These are phyloP conservation scores for Lithodes maja DNA, from an alignment of 2,888 invertebrate genomes.

Conservation along the genomic window DNA sequence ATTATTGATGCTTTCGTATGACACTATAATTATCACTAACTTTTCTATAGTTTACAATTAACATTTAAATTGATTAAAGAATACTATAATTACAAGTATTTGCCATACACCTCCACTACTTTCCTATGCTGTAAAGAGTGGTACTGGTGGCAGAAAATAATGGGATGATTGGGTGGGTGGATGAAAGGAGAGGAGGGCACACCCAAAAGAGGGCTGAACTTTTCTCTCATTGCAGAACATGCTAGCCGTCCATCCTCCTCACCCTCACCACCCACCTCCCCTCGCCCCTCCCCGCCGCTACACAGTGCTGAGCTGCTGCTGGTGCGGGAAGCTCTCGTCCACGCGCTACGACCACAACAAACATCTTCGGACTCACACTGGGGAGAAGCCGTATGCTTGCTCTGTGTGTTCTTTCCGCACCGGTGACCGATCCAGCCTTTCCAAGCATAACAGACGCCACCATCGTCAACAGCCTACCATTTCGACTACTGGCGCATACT, in stretches of 20 bases:
- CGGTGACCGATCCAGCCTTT: conserved; percentile 54
- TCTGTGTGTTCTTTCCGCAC: conserved; percentile 48
- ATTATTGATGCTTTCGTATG: too few species aligned
- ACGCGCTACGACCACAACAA: conserved; percentile 61
- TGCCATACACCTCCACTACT: background rate
- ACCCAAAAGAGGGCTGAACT: conserved; percentile 42
- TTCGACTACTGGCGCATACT: background rate
- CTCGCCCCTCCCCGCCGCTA: conserved; percentile 49
- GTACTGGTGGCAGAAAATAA: background rate
- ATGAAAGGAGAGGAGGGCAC: conserved; percentile 27
- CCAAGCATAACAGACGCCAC: conserved; percentile 55
- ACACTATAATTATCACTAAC: too few species aligned
- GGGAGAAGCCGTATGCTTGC: conserved; percentile 63
- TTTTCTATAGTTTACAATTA: too few species aligned
- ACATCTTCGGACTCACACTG: conserved; percentile 64
- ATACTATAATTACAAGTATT: background rate
- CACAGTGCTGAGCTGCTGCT: conserved; percentile 51
- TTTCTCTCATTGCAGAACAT: conserved; percentile 60
- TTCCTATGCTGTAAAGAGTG: background rate
- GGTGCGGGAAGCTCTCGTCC: conserved; percentile 61
- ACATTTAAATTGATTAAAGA: background rate
- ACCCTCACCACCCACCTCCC: conserved; percentile 9
- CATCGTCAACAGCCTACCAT: conserved; percentile 13
- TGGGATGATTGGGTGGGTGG: background rate
- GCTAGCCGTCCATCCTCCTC: conserved; percentile 20